Conservation (phyloP, 2,797 vertebrate genomes). For the Hozukius guyotensis region DNA sequence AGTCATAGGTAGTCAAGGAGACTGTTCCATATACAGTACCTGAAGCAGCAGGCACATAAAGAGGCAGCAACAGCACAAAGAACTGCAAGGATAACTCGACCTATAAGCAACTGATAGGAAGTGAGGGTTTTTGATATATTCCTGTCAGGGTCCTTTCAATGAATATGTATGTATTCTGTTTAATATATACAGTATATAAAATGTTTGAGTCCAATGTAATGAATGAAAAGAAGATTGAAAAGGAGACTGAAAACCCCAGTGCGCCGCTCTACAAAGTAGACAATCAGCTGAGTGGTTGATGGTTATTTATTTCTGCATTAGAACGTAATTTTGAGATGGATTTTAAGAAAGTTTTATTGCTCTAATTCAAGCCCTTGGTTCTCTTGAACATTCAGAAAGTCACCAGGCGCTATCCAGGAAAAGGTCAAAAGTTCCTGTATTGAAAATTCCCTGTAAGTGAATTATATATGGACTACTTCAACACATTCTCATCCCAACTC, state of each 20-base stretch:
- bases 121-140: neutral
- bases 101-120: neutral
- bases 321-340: neutral
- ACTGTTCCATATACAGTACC: neutral
- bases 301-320: neutral
- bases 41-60: neutral
- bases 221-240: neutral
- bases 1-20: slow-evolving; percentile 13
- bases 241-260: neutral
- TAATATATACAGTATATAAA: neutral
- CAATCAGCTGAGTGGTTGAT: neutral
- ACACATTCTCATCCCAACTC: too few species aligned
- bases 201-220: neutral
- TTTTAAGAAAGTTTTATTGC: neutral
- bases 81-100: neutral
- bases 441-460: neutral
- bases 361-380: neutral
- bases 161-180: neutral
- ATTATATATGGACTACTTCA: too few species aligned
- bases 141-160: neutral
- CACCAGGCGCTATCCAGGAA: neutral
- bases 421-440: neutral
- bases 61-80: neutral
- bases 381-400: neutral
- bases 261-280: neutral